Percentiles rank a stretch among this genome's conserved stretches.
Evolutionary conservation across 2,113 vertebrate genomes (phyloP).

Genomic region (Pseudonaja textilis): DNA sequence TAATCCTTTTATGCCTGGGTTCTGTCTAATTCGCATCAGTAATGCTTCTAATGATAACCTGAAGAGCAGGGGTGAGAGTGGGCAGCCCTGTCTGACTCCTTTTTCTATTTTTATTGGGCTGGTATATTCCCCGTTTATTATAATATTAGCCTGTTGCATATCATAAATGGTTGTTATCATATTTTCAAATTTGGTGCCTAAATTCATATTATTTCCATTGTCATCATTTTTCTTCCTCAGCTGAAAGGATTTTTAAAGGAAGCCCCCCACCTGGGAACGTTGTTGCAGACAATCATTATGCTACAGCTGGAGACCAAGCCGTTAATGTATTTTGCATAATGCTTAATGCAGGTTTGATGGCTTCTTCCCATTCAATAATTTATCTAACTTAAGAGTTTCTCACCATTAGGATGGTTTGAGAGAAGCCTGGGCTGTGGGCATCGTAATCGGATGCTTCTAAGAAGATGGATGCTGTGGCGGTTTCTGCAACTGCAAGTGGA

Average conservation of each 20-base stretch:
- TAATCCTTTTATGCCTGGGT: no score
- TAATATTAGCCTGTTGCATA: no score
- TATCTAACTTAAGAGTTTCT: not conserved
- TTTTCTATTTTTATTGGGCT: no score
- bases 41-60: no score
- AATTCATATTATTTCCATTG: conserved; percentile 24
- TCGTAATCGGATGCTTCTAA: not conserved
- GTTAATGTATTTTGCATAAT: not conserved
- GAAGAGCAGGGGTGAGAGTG: no score
- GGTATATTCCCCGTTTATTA: no score
- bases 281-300: not conserved
- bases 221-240: conserved; percentile 35
- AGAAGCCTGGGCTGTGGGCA: not conserved
- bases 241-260: conserved; percentile 30
- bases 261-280: not conserved
- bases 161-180: no score
- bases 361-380: conserved; percentile 1
- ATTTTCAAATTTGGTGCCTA: no score
- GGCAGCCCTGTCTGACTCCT: no score
- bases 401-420: not conserved
- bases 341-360: conserved; percentile 14
- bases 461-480: not conserved
- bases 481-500: not conserved
- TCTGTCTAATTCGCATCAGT: no score
- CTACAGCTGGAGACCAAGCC: not conserved